Evolutionary conservation across 2,888 invertebrate species (phyloP), one percentile per base, ranked within the genome.

Genomic region (Ophion obscuratus): DNA sequence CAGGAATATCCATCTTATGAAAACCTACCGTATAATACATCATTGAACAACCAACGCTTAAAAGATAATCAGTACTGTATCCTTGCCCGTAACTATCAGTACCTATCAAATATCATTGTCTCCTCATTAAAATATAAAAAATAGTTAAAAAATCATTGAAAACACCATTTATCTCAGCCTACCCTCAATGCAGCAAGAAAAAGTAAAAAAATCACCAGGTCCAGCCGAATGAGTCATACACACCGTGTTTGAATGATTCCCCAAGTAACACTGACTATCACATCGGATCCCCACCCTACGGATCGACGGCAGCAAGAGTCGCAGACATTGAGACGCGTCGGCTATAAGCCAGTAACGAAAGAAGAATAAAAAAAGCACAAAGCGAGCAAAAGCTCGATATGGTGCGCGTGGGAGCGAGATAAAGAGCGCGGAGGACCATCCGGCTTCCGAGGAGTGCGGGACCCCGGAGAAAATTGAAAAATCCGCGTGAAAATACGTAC

Each of bases 381-480:
- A 74, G 40, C 31, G 6, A 66, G 57, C 24, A 62, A 62, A 75
- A 74, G 74, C 74, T 74, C 83, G 53, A 75, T 74, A 74, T 20
- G 59, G 67, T 7, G 64, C 68, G 85, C 64, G 66, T 14, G 59
- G 64, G 73, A 44, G 67, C 17, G 27, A 53, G 27, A 64, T 73
- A 59, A 64, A 27, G 64, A 44, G 36, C 27, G 27, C 24, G 27
- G 31, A 74, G 87, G 80, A 84, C 81, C 79, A 82, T 75, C 78
- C 70, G 75, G 80, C 62, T 74, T 73, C 79, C 68, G 53, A 67
- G 73, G 61, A 78, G 68, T 82, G 83, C 85, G 85, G 89, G 84
- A 87, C 87, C 87, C 59, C 85, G 85, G 89, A 91, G 91, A 91
- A 91, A 91, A 91, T 91, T 91, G 91, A 91, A 91, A 91, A 91